Evolutionary conservation across 1,140 invertebrate genomes (phyloP).

Genomic region (Linepithema humile): DNA sequence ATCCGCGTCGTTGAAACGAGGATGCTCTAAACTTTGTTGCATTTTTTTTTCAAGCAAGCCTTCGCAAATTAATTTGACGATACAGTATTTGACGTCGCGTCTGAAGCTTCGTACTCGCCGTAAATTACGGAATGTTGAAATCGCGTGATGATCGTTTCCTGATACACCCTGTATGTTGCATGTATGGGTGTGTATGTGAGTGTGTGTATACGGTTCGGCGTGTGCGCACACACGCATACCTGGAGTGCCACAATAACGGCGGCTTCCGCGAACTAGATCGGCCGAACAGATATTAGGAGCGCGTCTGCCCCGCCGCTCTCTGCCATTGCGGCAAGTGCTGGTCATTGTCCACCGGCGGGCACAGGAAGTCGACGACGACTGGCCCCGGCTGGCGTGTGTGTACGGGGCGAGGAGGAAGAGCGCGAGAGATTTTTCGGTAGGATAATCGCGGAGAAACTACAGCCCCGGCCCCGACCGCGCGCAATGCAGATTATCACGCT

Average conservation of each 20-base stretch:
- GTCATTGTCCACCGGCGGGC: constrained; percentile 69
- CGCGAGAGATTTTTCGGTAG: constrained; percentile 71
- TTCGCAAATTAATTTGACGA: not conserved
- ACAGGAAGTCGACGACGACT: constrained; percentile 68
- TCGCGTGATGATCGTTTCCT: constrained; percentile 55
- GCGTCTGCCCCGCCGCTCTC: constrained; percentile 65
- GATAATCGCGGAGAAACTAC: constrained; percentile 68
- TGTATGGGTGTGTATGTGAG: too few species aligned
- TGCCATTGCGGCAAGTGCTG: constrained; percentile 77
- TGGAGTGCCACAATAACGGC: constrained; percentile 57
- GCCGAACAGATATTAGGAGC: constrained; percentile 76
- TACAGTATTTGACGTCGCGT: not conserved
- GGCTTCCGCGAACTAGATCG: constrained; percentile 80
- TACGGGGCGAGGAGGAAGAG: constrained; percentile 24
- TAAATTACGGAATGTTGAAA: constrained; percentile 44
- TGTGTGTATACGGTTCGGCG: constrained; percentile 20
- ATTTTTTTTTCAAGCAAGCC: not conserved
- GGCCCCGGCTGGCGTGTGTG: constrained; percentile 6
- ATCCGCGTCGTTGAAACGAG: not conserved
- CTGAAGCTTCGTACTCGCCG: constrained; percentile 29
- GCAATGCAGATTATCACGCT: constrained; percentile 51
- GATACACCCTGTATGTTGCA: constrained; percentile 48
- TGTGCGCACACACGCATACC: constrained; percentile 36
- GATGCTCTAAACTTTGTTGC: not conserved
- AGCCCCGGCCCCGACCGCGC: not conserved